Evolutionary conservation across 2,888 invertebrate genomes (phyloP).

Genomic region (Timema cristinae): DNA sequence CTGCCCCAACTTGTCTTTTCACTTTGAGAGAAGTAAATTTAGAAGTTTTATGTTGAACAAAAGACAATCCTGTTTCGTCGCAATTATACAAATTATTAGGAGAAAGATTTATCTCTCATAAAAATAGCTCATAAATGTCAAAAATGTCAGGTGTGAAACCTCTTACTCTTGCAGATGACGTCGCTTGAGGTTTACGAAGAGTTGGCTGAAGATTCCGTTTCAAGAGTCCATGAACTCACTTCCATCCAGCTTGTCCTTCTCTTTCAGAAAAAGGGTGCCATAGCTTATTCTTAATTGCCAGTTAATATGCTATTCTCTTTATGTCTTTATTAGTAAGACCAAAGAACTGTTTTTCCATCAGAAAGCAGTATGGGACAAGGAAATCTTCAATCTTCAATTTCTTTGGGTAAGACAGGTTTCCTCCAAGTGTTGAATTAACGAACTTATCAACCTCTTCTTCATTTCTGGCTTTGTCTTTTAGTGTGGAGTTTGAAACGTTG

Average conservation of each 20-base stretch:
- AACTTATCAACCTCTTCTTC: conserved; percentile 13
- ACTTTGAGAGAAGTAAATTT: neutral
- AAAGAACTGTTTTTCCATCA: conserved; percentile 9
- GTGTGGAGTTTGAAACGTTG: neutral
- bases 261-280: neutral
- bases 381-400: conserved; percentile 12
- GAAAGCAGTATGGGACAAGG: neutral
- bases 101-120: neutral
- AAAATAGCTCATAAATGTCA: neutral
- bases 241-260: neutral
- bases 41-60: neutral
- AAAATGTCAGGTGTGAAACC: neutral
- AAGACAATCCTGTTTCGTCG: neutral
- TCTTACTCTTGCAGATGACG: neutral
- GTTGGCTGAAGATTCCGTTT: neutral
- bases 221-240: neutral
- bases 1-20: neutral
- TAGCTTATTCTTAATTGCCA: neutral
- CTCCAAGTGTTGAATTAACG: conserved; percentile 2
- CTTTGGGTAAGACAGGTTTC: neutral
- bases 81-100: conserved; percentile 9
- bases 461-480: neutral
- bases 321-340: conserved; percentile 3
- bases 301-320: neutral
- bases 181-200: neutral